These are phyloP conservation scores for Actinostola sp. DNA, from an alignment of 92 coral and sea anemone species.

Conservation along the genomic window DNA sequence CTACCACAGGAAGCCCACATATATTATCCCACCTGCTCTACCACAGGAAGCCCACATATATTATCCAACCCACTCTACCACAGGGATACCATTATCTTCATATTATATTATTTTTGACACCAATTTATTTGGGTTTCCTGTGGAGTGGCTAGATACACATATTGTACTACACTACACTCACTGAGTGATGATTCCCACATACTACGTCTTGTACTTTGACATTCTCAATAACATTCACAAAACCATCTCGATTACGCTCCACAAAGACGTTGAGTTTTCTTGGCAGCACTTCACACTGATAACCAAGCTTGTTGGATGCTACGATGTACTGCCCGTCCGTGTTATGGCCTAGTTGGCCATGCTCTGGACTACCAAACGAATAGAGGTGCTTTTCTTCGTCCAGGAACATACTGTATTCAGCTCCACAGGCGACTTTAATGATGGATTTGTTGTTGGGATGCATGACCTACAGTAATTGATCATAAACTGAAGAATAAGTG, in stretches of 20 bases:
- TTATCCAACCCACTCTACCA: too few species aligned
- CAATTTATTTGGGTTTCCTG: too few species aligned
- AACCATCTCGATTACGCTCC: conserved; percentile 79
- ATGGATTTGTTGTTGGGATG: conserved; percentile 79
- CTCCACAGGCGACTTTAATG: conserved; percentile 72
- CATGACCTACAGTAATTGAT: conserved; percentile 44
- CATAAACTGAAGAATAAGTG: neutral
- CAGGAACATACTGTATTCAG: conserved; percentile 84
- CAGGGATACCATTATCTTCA: too few species aligned
- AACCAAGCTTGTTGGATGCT: conserved; percentile 78
- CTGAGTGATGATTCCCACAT: conserved; percentile 82
- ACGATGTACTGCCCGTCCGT: conserved; percentile 89
- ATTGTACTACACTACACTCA: conserved; percentile 37
- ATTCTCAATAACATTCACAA: conserved; percentile 68
- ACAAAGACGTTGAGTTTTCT: conserved; percentile 76
- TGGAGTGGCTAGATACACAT: too few species aligned
- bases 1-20: too few species aligned
- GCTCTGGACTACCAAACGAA: conserved; percentile 91
- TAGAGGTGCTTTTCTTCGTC: conserved; percentile 71
- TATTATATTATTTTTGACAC: too few species aligned
- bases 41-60: too few species aligned
- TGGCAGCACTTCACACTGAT: conserved; percentile 77
- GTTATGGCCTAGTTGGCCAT: conserved; percentile 86
- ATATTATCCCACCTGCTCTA: too few species aligned
- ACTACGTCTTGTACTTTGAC: conserved; percentile 65